These are phyloP conservation scores for Corythaixoides concolor DNA, from an alignment of 2,113 vertebrate genomes.

Conservation along the genomic window DNA sequence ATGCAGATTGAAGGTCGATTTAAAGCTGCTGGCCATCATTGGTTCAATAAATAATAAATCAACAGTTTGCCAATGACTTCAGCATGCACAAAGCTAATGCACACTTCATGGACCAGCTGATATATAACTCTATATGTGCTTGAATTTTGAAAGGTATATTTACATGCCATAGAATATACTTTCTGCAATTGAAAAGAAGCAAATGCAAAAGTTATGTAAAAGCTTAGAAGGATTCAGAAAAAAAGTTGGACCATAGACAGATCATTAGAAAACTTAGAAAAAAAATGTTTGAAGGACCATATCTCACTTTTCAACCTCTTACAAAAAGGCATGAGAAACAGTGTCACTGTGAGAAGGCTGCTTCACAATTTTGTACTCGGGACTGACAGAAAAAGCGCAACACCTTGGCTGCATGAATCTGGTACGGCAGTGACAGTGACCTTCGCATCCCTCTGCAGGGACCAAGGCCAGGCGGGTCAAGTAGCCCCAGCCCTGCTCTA, in stretches of 20 bases:
- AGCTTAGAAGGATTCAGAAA: background rate
- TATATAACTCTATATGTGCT: background rate
- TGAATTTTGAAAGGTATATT: background rate
- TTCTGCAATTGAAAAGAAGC: background rate
- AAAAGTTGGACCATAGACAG: background rate
- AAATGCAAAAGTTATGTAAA: background rate
- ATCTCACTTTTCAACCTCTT: background rate
- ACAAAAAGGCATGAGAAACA: background rate
- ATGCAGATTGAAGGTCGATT: background rate
- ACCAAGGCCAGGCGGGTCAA: background rate
- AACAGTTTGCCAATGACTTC: background rate
- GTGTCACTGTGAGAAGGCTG: background rate
- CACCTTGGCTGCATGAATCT: background rate
- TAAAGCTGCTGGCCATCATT: background rate
- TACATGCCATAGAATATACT: background rate
- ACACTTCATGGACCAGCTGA: background rate
- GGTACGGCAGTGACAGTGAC: fast-evolving
- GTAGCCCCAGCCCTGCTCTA: background rate
- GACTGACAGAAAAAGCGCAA: background rate
- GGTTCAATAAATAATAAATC: background rate
- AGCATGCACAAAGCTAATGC: background rate
- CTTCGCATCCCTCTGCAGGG: fast-evolving
- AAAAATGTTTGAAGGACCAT: background rate
- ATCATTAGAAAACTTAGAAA: background rate
- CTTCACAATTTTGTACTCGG: background rate